Conservation (phyloP, 1,140 invertebrate species). For the Ctenoplectra terminalis region DNA sequence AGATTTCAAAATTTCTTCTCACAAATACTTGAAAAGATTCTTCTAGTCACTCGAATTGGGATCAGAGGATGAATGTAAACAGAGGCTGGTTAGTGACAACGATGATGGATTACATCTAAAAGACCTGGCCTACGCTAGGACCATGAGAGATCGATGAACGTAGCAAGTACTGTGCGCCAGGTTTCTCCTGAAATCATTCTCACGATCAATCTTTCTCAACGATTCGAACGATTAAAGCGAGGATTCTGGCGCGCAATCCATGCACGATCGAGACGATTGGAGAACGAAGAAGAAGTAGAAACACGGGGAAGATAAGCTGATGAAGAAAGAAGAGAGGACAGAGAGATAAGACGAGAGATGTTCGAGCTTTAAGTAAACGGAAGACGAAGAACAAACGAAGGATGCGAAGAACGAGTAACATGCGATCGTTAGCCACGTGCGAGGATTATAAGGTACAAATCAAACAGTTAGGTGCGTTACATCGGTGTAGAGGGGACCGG, state of each 20-base stretch:
- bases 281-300: background rate
- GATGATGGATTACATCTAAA: conserved; percentile 13
- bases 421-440: conserved; percentile 32
- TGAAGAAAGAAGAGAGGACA: background rate
- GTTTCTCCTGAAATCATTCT: background rate
- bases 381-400: background rate
- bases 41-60: background rate
- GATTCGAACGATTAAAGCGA: background rate
- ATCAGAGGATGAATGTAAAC: background rate
- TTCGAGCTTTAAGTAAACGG: conserved; percentile 19
- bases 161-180: background rate
- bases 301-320: background rate
- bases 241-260: conserved; percentile 3
- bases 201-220: background rate
- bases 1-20: background rate
- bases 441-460: conserved; percentile 15
- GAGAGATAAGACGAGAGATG: too few species aligned
- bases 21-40: too few species aligned
- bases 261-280: conserved; percentile 12
- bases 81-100: conserved; percentile 34
- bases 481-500: background rate
- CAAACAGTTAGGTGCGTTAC: conserved; percentile 16
- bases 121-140: background rate
- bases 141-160: background rate
- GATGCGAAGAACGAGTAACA: background rate